These are phyloP conservation scores for Cichladusa arquata DNA, from an alignment of 2,113 vertebrate species.

Conservation along the genomic window DNA sequence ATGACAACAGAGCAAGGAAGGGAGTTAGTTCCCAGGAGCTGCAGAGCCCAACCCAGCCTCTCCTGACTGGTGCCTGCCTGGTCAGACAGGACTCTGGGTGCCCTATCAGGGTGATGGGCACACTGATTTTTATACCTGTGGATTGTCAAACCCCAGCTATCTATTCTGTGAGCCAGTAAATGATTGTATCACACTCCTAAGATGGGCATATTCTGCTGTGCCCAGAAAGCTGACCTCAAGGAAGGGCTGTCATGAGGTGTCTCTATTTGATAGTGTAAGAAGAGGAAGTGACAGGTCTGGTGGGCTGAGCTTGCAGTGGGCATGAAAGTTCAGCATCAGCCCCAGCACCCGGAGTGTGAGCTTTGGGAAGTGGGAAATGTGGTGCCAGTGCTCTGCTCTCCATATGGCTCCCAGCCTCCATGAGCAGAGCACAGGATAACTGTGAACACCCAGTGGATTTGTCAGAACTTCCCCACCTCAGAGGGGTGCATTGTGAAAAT, in stretches of 20 bases:
- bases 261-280: not conserved
- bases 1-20: not conserved
- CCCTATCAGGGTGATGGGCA: not conserved
- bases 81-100: not conserved
- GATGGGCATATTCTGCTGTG: not conserved
- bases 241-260: not conserved
- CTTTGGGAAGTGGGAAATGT: not conserved
- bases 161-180: not conserved
- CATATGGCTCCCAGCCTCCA: conserved; percentile 31
- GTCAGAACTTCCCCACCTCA: conserved; percentile 66
- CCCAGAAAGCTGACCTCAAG: not conserved
- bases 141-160: not conserved
- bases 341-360: fast-evolving
- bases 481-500: conserved; percentile 70
- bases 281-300: not conserved
- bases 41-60: not conserved
- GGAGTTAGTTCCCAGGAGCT: not conserved
- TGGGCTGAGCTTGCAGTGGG: not conserved
- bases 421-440: conserved; percentile 34
- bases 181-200: not conserved
- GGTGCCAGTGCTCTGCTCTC: not conserved
- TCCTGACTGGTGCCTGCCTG: not conserved
- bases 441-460: conserved; percentile 60
- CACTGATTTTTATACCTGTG: not conserved
- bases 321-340: not conserved